These are phyloP conservation scores for Kudoa iwatai DNA, from an alignment of 30 jellyfish, hydroid and myxozoan species.

Conservation along the genomic window DNA sequence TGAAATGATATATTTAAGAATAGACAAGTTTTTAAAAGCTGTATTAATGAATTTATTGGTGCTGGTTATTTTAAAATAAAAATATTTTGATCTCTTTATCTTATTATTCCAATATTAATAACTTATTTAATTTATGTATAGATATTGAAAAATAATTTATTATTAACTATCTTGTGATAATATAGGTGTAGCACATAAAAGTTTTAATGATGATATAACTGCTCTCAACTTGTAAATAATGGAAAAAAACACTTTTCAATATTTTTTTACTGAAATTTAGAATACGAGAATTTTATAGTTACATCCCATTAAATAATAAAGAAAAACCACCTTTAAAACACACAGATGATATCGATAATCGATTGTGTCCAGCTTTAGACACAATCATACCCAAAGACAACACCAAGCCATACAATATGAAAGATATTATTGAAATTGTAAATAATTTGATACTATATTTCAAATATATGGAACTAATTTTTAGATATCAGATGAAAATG, in stretches of 20 bases:
- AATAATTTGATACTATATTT: not conserved
- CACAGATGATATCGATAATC: conserved; percentile 10
- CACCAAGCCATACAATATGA: conserved; percentile 54
- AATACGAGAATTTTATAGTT: conserved; percentile 33
- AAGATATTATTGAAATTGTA: conserved; percentile 29
- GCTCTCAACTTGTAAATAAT: not conserved
- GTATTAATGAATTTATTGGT: too few relatives aligned
- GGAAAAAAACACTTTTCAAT: too few relatives aligned
- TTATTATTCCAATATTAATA: too few relatives aligned
- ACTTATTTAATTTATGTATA: conserved; percentile 12
- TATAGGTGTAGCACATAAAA: not conserved
- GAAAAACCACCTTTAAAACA: conserved; percentile 29
- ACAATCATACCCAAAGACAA: conserved; percentile 42
- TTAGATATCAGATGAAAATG: conserved; percentile 49
- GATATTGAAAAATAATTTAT: conserved; percentile 26
- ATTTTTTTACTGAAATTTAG: conserved; percentile 2
- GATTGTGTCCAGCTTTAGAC: conserved; percentile 28
- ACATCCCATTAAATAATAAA: conserved; percentile 33
- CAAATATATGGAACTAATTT: not conserved
- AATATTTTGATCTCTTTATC: too few relatives aligned
- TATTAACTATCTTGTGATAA: conserved; percentile 11
- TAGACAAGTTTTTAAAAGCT: too few relatives aligned
- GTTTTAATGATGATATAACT: not conserved
- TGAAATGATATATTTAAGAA: too few relatives aligned
- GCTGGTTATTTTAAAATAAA: too few relatives aligned